These are phyloP conservation scores for Drosophila neonasuta DNA, from an alignment of 2,888 invertebrate genomes.

Conservation along the genomic window DNA sequence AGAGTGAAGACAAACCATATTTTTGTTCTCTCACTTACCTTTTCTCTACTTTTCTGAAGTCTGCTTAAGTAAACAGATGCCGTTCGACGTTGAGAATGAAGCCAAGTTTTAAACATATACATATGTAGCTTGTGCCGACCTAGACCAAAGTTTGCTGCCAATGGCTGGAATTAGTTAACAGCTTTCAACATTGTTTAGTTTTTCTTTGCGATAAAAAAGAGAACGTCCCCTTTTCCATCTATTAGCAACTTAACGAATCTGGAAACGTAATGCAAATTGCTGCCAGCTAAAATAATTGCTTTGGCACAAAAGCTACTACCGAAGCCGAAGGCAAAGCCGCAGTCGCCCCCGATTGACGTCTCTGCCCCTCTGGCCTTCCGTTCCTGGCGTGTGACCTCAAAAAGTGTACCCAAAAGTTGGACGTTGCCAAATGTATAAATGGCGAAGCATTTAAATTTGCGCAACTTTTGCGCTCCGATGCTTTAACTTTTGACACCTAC, in stretches of 20 bases:
- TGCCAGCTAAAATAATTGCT: conserved; percentile 76
- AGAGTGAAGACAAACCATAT: neutral
- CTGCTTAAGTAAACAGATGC: neutral
- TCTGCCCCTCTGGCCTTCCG: neutral
- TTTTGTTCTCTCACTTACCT: neutral
- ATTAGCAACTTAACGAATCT: conserved; percentile 54
- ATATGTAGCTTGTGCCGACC: neutral
- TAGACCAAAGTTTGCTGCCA: conserved; percentile 1
- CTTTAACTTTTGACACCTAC: conserved; percentile 76
- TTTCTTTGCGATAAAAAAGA: neutral
- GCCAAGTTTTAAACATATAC: neutral
- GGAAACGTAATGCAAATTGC: conserved; percentile 66
- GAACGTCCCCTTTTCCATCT: conserved; percentile 24
- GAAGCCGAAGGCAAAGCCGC: neutral
- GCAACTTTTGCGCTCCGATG: conserved; percentile 74
- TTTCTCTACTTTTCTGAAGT: neutral
- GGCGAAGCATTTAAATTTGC: conserved; percentile 73
- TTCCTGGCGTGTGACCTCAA: conserved; percentile 6
- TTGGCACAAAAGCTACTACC: conserved; percentile 62
- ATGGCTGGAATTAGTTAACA: conserved; percentile 6
- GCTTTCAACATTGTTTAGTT: neutral
- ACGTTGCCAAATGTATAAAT: conserved; percentile 22
- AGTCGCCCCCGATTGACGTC: conserved; percentile 2
- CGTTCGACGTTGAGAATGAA: too few species aligned
- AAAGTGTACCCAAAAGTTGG: conserved; percentile 15